phyloP scores from a whole-genome alignment of 2,888 invertebrate genomes.

The Amphiduros pacificus region DNA sequence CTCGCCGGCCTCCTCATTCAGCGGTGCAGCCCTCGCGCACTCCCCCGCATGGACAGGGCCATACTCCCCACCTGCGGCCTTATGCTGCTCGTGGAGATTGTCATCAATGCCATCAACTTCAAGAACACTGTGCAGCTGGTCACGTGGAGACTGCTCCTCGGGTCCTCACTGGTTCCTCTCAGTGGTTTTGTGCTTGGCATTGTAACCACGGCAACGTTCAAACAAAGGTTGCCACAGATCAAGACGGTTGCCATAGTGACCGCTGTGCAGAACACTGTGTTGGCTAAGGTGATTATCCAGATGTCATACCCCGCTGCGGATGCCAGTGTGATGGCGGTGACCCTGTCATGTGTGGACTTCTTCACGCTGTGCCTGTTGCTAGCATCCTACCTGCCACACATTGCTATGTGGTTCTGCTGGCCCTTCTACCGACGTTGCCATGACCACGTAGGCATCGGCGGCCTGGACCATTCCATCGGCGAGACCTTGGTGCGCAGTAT shows the following conservation, averaged over 20 bases:
- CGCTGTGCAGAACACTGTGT: constrained; percentile 20
- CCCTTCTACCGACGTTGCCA: constrained; percentile 16
- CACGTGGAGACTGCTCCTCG: constrained; percentile 17
- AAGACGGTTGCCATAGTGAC: constrained; percentile 20
- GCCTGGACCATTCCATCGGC: constrained; percentile 17
- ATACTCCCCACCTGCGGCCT: constrained; percentile 23
- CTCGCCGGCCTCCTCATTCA: constrained; percentile 13
- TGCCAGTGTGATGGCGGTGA: constrained; percentile 19
- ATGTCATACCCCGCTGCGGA: constrained; percentile 15
- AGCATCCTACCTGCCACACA: constrained; percentile 17
- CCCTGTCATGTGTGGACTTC: constrained; percentile 21
- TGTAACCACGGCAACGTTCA: constrained; percentile 1
- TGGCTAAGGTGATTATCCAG: constrained; percentile 24
- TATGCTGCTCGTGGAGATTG: constrained; percentile 15
- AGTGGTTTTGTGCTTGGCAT: constrained; percentile 8
- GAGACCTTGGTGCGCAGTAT: constrained; percentile 21
- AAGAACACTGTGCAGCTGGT: constrained; percentile 8
- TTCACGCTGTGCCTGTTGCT: constrained; percentile 15
- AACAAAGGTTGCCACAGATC: constrained; percentile 14
- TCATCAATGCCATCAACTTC: constrained; percentile 15
- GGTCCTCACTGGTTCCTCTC: constrained; percentile 10
- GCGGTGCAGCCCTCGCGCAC: not conserved
- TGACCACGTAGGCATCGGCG: constrained; percentile 12
- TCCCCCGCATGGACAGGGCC: constrained; percentile 18
- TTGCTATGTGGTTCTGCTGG: constrained; percentile 14